A percentile compares a stretch with the other conserved stretches of the same genome.
Evolutionary conservation across 2,113 vertebrate species (phyloP).

Genomic region (Ellobius talpinus): DNA sequence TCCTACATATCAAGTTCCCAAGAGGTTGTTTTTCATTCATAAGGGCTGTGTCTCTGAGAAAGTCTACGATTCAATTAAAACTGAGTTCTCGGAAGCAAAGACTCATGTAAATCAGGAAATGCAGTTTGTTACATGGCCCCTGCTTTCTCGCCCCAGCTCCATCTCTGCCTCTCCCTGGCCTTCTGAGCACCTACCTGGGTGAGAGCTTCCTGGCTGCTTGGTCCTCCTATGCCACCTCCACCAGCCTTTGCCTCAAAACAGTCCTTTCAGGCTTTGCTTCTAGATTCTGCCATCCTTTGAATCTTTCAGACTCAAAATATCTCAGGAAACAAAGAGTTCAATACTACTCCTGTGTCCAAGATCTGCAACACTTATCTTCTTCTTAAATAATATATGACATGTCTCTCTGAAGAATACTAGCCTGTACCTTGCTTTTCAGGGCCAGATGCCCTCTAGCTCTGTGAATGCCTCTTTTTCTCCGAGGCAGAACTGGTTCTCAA

Average conservation of each 20-base stretch:
- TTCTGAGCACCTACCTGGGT: neutral
- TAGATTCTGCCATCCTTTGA: conserved; percentile 34
- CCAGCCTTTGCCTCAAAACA: conserved; percentile 17
- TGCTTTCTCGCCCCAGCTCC: neutral
- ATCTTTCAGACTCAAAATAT: neutral
- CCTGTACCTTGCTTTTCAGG: neutral
- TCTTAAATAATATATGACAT: conserved; percentile 33
- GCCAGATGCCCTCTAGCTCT: neutral
- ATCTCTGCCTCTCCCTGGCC: neutral
- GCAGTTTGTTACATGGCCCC: neutral
- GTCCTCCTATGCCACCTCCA: neutral
- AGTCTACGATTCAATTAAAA: conserved; percentile 44
- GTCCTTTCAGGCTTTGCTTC: neutral
- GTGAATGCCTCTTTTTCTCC: neutral
- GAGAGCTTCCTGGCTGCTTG: neutral
- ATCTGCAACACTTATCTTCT: neutral
- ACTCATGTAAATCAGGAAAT: neutral
- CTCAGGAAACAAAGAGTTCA: conserved; percentile 24
- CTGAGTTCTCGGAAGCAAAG: neutral
- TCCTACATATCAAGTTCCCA: neutral
- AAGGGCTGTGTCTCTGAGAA: neutral
- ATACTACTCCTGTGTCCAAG: neutral
- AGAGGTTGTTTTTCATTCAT: neutral
- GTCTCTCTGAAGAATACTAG: neutral
- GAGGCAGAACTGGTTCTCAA: neutral